Conservation (phyloP, 2,113 vertebrate genomes). For the Pseudorectes ferrugineus region DNA sequence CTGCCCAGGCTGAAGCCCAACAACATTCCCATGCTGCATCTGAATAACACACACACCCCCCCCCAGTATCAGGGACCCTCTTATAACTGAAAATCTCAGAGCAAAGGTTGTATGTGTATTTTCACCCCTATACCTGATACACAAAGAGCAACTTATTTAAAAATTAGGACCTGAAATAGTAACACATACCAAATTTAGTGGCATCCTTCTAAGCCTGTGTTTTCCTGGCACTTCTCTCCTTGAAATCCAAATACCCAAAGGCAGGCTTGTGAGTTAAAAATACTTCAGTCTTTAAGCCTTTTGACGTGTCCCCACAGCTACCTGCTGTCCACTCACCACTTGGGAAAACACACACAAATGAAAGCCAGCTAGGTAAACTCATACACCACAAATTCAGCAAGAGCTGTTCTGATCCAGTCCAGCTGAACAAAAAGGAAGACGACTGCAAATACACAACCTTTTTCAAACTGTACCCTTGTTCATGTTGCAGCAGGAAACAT, state of each 20-base stretch:
- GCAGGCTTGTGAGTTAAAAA: conserved; percentile 58
- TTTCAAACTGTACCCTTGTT: neutral
- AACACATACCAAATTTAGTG: neutral
- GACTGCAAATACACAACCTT: neutral
- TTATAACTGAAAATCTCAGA: neutral
- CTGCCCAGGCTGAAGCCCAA: neutral
- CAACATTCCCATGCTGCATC: neutral
- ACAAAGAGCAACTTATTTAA: neutral
- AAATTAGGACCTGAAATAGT: neutral
- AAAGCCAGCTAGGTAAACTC: neutral
- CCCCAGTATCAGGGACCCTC: neutral
- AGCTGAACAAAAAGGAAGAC: neutral
- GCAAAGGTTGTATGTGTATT: neutral
- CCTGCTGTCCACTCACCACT: neutral
- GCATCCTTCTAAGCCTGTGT: neutral
- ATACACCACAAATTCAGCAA: neutral
- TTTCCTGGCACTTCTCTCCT: conserved; percentile 48
- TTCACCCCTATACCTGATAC: neutral
- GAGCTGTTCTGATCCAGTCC: neutral
- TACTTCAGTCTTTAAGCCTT: conserved; percentile 10
- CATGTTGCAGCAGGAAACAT: neutral
- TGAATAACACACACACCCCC: neutral
- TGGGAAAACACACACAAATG: conserved; percentile 4
- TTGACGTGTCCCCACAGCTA: neutral
- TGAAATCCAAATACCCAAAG: conserved; percentile 44